These are phyloP conservation scores for Dysmachus trigonus DNA, from an alignment of 2,888 invertebrate genomes.

Conservation along the genomic window DNA sequence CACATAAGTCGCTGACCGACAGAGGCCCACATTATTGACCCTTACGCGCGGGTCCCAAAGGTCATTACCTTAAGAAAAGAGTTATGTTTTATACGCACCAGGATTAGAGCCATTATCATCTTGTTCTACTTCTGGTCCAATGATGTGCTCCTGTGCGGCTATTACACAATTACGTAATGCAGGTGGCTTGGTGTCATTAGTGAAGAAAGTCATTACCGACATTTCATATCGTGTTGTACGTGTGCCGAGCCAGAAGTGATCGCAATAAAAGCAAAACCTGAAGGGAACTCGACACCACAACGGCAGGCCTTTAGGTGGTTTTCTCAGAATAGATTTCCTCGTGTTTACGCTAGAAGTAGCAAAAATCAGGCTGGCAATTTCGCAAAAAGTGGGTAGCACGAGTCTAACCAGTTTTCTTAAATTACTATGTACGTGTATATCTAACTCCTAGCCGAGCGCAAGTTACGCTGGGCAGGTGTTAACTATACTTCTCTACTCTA, in stretches of 20 bases:
- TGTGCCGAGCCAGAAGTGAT: conserved; percentile 22
- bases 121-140: conserved; percentile 25
- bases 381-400: conserved; percentile 40
- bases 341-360: conserved; percentile 38
- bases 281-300: conserved; percentile 36
- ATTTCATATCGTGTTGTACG: conserved; percentile 39
- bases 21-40: conserved; percentile 28
- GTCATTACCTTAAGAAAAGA: conserved; percentile 28
- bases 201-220: conserved; percentile 45
- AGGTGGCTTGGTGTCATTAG: conserved; percentile 47
- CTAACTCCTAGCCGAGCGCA: conserved; percentile 19
- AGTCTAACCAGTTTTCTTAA: conserved; percentile 42
- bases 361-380: conserved; percentile 38
- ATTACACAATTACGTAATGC: conserved; percentile 49
- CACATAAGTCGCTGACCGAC: conserved; percentile 3
- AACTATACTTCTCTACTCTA: background rate
- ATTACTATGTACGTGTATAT: conserved; percentile 32
- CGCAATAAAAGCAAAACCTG: conserved; percentile 33
- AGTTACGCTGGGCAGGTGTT: conserved; percentile 35
- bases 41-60: background rate
- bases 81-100: conserved; percentile 3
- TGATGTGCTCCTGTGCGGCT: conserved; percentile 30
- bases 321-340: conserved; percentile 39
- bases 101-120: conserved; percentile 38
- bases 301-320: conserved; percentile 24